Conservation (phyloP, 2,888 invertebrate species). For the Microchrysa polita region DNA sequence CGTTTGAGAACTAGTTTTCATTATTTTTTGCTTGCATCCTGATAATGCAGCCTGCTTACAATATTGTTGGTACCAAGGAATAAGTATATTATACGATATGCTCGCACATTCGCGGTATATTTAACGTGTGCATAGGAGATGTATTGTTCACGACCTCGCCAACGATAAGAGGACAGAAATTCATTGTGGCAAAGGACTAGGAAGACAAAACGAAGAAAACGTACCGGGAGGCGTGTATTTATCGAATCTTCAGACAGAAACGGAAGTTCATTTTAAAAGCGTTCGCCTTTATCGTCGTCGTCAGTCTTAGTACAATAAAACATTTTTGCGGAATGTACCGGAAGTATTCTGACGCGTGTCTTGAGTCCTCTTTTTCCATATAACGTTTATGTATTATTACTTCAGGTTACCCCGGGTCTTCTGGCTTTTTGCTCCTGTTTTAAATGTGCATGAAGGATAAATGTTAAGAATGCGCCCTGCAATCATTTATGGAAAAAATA, state of each 20-base stretch:
- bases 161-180: conserved; percentile 31
- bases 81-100: neutral
- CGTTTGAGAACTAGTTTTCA: conserved; percentile 31
- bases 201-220: conserved; percentile 11
- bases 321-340: conserved; percentile 51
- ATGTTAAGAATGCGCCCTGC: conserved; percentile 20
- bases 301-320: conserved; percentile 46
- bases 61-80: neutral
- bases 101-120: conserved; percentile 29
- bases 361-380: conserved; percentile 51
- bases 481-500: conserved; percentile 1
- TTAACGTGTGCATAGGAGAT: conserved; percentile 39
- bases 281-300: conserved; percentile 37
- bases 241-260: conserved; percentile 46
- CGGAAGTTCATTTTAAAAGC: conserved; percentile 50
- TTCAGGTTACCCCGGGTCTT: conserved; percentile 45
- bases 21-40: conserved; percentile 21
- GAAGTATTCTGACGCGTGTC: conserved; percentile 56
- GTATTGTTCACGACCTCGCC: conserved; percentile 25
- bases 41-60: conserved; percentile 46
- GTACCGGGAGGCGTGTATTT: conserved; percentile 46
- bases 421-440: conserved; percentile 43
- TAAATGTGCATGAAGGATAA: conserved; percentile 28
- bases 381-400: conserved; percentile 34
- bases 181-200: conserved; percentile 31